These are phyloP conservation scores for Bursaphelenchus mucronatus DNA, from an alignment of 1,140 invertebrate genomes.

Conservation along the genomic window DNA sequence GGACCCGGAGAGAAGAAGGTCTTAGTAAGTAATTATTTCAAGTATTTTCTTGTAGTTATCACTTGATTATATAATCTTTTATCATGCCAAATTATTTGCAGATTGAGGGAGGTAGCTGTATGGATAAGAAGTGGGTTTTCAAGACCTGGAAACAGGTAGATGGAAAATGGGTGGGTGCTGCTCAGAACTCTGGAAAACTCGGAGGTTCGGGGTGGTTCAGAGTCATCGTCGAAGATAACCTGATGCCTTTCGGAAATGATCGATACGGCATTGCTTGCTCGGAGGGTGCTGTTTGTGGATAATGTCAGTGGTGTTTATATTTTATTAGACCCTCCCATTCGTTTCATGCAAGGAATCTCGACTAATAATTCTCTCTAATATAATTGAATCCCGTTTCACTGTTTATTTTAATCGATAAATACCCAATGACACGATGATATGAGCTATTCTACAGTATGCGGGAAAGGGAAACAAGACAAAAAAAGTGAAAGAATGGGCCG, in stretches of 20 bases:
- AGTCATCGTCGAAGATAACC: constrained; percentile 20
- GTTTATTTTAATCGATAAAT: too few relatives aligned
- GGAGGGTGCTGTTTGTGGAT: constrained; percentile 18
- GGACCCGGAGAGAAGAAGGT: constrained; percentile 24
- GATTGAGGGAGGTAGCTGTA: constrained; percentile 20
- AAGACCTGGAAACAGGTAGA: constrained; percentile 18
- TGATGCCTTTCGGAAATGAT: constrained; percentile 17
- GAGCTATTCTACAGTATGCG: too few relatives aligned
- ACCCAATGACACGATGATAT: too few relatives aligned
- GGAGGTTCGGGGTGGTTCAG: constrained; percentile 18
- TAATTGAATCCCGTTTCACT: too few relatives aligned
- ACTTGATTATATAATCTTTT: background rate
- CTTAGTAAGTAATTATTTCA: background rate
- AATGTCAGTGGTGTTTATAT: background rate
- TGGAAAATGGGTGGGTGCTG: constrained; percentile 21
- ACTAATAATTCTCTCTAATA: too few relatives aligned
- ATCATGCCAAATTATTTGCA: too few relatives aligned
- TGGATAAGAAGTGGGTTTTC: constrained; percentile 8
- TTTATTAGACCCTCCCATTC: too few relatives aligned
- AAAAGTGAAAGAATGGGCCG: too few relatives aligned
- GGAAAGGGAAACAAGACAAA: too few relatives aligned
- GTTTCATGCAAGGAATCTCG: too few relatives aligned
- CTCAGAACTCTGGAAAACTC: constrained; percentile 8
- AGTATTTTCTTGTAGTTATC: too few relatives aligned
- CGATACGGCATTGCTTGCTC: constrained; percentile 18